phyloP scores from a whole-genome alignment of 2,113 vertebrate genomes.

The Seriola quinqueradiata region DNA sequence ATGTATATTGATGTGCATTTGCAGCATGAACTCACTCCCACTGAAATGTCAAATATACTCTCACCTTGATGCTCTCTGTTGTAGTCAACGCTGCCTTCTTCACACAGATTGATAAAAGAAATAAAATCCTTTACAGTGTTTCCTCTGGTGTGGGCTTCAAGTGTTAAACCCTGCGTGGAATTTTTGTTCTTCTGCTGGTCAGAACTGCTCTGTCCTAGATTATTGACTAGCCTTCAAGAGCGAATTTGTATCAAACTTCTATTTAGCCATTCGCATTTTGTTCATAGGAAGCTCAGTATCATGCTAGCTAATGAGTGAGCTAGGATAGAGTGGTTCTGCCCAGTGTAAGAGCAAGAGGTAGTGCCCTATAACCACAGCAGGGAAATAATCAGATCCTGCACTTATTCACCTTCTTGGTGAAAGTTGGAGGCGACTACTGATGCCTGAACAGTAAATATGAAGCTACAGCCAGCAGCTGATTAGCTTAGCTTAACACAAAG shows the following conservation, averaged over 20 bases:
- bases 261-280: not conserved
- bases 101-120: conserved; percentile 23
- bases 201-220: not conserved
- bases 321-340: not conserved
- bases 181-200: conserved; percentile 1
- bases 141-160: not conserved
- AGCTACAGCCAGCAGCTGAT: not conserved
- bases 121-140: conserved; percentile 10
- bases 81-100: conserved; percentile 24
- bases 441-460: not conserved
- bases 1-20: conserved; percentile 23
- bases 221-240: not conserved
- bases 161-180: not conserved
- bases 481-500: too few relatives aligned
- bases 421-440: not conserved
- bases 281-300: not conserved
- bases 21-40: not conserved
- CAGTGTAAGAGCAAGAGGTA: not conserved
- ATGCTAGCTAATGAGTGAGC: not conserved
- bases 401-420: not conserved
- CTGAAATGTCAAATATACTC: conserved; percentile 12
- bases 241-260: not conserved
- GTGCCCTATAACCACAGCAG: too few relatives aligned
- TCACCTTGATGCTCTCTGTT: conserved; percentile 29
- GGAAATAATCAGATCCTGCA: too few relatives aligned